Evolutionary conservation across 2,113 vertebrate genomes (phyloP), one percentile per base, ranked within the genome.

Genomic region (Eretmochelys imbricata): DNA sequence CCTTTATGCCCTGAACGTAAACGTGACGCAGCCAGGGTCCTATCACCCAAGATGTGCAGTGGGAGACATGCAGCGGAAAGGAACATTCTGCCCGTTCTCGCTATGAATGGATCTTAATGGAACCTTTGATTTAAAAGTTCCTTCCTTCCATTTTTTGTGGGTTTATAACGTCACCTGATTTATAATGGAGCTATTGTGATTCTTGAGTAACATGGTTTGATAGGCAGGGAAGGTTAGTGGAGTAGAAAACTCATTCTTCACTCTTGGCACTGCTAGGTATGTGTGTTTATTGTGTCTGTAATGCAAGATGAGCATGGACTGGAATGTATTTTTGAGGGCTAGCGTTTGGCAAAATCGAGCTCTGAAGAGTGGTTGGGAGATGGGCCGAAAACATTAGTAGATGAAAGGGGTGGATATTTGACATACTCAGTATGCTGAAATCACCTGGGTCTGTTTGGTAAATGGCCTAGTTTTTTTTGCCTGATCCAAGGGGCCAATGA

Each of bases 231-330:
- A 14, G 50, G 13, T 1, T 0, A 86, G 62, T 12, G 2, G 75
- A 54, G 89, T 35, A 0, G 1, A 46, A 42, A 22, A 3, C 8
- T 0, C 48, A 0, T 1, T 10, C 0, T 42, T 46, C 1, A 4
- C 42, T 42, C 62, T 55, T 14, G 62, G 76, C 62, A 13, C 38
- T 1, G 2, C 20, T 27, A 19, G 14, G 84, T 59, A 11, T 12
- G 0, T 0, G 38, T 3, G 42, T 55, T 84, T n/a, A 16, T 27
- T 8, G 57, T 2, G 80, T 31, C 13, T 51, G 22, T 25, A 59
- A 54, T 38, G 14, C 75, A 20, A 49, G 76, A 20, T 16, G 35
- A 69, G 35, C 5, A 62, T 19, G 3, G 29, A 72, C 53, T 38
- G 53, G 29, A 3, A 42, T 10, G 27, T 1, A 2, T 82, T 27